These are phyloP conservation scores for Conchocele bisecta DNA, from an alignment of 2,888 invertebrate genomes.

Conservation along the genomic window DNA sequence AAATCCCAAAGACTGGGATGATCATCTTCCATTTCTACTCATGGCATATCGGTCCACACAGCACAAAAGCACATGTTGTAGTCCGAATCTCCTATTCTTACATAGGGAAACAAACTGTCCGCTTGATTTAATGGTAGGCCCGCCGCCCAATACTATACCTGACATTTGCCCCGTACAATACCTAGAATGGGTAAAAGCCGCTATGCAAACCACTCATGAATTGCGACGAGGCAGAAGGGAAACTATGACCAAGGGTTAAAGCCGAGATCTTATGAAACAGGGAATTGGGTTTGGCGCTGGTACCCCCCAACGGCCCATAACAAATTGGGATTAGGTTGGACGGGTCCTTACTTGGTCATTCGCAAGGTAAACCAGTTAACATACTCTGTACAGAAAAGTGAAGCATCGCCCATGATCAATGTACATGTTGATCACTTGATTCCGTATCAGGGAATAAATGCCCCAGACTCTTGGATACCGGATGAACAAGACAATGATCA, in stretches of 20 bases:
- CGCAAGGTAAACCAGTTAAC: conserved; percentile 13
- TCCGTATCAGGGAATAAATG: conserved; percentile 17
- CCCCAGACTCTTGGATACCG: conserved; percentile 18
- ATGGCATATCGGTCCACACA: conserved; percentile 35
- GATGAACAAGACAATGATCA: not conserved
- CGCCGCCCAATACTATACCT: not conserved
- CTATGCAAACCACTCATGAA: conserved; percentile 90
- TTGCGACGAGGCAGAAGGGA: conserved; percentile 21
- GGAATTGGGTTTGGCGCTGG: conserved; percentile 38
- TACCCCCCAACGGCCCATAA: conserved; percentile 29
- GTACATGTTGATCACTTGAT: conserved; percentile 49
- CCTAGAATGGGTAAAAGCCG: conserved; percentile 52
- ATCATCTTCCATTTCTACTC: too few species aligned
- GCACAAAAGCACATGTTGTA: conserved; percentile 33
- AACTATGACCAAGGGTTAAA: conserved; percentile 26
- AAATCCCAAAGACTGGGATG: too few species aligned
- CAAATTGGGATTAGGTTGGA: conserved; percentile 36
- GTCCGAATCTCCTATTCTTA: conserved; percentile 36
- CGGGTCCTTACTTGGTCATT: conserved; percentile 36
- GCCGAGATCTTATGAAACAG: conserved; percentile 5
- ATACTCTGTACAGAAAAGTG: conserved; percentile 10
- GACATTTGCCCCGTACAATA: conserved; percentile 32
- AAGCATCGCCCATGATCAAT: not conserved
- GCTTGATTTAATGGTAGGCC: conserved; percentile 33
- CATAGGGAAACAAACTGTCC: conserved; percentile 33